These are phyloP conservation scores for Bradypodion pumilum DNA, from an alignment of 2,797 vertebrate species.

Conservation along the genomic window DNA sequence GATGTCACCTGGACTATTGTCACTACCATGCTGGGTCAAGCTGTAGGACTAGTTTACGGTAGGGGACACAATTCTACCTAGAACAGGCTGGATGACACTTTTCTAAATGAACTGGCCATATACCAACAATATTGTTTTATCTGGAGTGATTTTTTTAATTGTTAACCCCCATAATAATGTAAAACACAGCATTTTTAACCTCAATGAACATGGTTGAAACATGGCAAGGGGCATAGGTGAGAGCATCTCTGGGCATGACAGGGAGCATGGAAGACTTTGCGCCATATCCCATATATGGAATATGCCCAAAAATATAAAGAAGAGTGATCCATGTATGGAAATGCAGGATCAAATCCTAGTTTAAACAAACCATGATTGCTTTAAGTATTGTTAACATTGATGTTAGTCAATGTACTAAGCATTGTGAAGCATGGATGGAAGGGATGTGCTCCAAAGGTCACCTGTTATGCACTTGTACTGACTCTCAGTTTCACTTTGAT, in stretches of 20 bases:
- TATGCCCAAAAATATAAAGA: background rate
- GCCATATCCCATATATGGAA: background rate
- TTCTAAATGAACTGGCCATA: background rate
- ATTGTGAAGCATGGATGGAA: background rate
- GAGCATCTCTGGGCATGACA: background rate
- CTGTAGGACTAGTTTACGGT: background rate
- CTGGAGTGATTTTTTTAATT: background rate
- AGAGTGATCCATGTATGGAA: background rate
- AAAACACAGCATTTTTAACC: background rate
- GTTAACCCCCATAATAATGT: background rate
- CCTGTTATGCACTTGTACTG: background rate
- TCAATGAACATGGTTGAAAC: background rate
- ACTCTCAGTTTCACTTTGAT: background rate
- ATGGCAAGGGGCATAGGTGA: background rate
- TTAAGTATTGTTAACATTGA: background rate
- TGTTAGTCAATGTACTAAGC: background rate
- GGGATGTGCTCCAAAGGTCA: background rate
- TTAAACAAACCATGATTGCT: background rate
- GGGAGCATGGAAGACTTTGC: background rate
- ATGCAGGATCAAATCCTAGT: background rate
- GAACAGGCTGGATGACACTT: background rate
- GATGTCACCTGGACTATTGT: background rate
- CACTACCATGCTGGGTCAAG: background rate
- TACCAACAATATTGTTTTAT: background rate
- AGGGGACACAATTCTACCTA: background rate